phyloP scores from a whole-genome alignment of 2,797 vertebrate genomes.

The Betta splendens region DNA sequence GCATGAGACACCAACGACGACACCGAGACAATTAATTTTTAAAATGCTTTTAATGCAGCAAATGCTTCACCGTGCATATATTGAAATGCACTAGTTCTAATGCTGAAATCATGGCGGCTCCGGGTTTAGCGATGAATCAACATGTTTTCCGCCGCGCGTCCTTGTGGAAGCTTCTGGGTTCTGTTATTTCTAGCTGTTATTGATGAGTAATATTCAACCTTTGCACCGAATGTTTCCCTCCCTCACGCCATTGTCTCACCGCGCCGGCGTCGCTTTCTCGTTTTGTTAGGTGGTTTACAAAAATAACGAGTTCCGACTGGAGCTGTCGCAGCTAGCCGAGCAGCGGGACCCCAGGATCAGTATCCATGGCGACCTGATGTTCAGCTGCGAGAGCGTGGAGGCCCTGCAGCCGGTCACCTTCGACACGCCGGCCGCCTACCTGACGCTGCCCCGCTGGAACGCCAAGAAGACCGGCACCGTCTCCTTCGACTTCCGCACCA shows the following conservation, averaged over 20 bases:
- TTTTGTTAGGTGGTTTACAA: constrained; percentile 90
- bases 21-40: constrained; percentile 9
- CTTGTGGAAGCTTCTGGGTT: constrained; percentile 26
- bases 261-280: constrained; percentile 52
- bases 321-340: constrained; percentile 91
- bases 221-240: constrained; percentile 23
- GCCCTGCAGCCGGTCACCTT: constrained; percentile 93
- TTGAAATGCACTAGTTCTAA: constrained; percentile 28
- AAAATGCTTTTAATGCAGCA: constrained; percentile 12
- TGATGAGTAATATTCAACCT: constrained; percentile 58
- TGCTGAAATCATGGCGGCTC: constrained; percentile 24
- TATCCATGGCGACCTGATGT: constrained; percentile 90
- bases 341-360: constrained; percentile 89
- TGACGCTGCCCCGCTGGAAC: constrained; percentile 89
- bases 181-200: constrained; percentile 47
- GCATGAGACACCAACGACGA: constrained; percentile 7
- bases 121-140: constrained; percentile 39
- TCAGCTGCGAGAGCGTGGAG: constrained; percentile 91
- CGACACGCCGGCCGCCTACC: constrained; percentile 84
- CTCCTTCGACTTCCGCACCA: constrained; percentile 94
- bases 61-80: constrained; percentile 18
- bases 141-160: constrained; percentile 11
- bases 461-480: constrained; percentile 91
- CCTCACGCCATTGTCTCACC: constrained; percentile 52
- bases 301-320: constrained; percentile 96